Base-by-base conservation (phyloP, 2,113 vertebrate species). In the Sisor rabdophorus region DNA sequence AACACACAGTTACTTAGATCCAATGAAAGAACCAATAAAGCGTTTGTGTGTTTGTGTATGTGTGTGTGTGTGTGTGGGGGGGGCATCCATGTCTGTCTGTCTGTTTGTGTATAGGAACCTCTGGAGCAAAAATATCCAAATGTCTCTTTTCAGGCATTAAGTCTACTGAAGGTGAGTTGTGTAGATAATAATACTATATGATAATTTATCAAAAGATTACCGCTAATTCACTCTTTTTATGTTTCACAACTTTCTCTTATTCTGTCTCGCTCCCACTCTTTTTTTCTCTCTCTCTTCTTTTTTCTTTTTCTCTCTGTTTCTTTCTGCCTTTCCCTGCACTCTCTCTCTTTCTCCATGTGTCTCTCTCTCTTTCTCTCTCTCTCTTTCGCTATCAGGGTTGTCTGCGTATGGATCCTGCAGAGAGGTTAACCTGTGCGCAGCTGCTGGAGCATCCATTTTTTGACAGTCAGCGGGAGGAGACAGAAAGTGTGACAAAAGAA, bases 381-480 rank as follows among this genome's bases (percentile, higher is more conserved):
- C 22, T 61, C 22, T 53, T 32, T 56, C 11, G 63, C 11, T 26
- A 61, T 0, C 17, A 99, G 97, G 91, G 92, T 11, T 98, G 95
- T 79, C 90, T 98, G 64, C 89, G 82, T 47, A 95, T 98, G 95
- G 94, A 98, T 82, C 96, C 96, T 0, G 90, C 88, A 0, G 93
- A 95, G 88, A 91, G 95, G 55, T 86, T 93, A 81, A 93, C 87
- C 0, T 98, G 95, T 19, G 94, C 94, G 85, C 94, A 95, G 90
- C 90, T 98, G 67, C 87, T 98, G 80, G 92, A 92, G 64, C 95
- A 95, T 0, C 89, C 94, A 0, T 98, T 97, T 55, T 97, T 98
- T 68, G 92, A 95, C 84, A 92, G 91, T 86, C 83, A 94, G 15
- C 87, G 92, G 32, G 92, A 92, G 32, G 89, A 84, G 22, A 88